phyloP scores from a whole-genome alignment of 2,797 vertebrate species.

The Macroramphosus scolopax region DNA sequence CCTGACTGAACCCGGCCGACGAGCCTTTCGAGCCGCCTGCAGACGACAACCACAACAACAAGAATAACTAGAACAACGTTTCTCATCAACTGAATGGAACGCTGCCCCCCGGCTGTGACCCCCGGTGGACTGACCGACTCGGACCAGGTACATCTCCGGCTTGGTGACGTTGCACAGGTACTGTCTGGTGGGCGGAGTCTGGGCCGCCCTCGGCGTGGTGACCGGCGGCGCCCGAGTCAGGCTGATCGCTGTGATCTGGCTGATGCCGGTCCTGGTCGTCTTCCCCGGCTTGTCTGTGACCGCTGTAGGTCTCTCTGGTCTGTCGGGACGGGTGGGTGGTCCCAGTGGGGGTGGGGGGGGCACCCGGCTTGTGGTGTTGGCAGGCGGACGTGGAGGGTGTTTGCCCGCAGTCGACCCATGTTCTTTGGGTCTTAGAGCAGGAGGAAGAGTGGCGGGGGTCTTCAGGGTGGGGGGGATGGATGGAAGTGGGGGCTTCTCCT shows the following conservation, averaged over 20 bases:
- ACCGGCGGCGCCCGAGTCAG: constrained; percentile 61
- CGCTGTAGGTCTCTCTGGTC: constrained; percentile 34
- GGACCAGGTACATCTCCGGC: constrained; percentile 87
- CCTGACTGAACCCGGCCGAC: constrained; percentile 81
- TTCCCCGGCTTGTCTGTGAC: constrained; percentile 34
- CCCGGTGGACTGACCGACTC: constrained; percentile 81
- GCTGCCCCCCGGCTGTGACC: constrained; percentile 2
- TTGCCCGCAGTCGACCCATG: constrained; percentile 7
- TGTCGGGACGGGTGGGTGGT: constrained; percentile 32
- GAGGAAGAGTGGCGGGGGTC: constrained; percentile 28
- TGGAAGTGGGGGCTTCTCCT: constrained; percentile 54
- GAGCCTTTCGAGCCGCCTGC: constrained; percentile 85
- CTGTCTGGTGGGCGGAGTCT: constrained; percentile 75
- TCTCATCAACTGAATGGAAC: neutral
- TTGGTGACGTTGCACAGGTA: constrained; percentile 89
- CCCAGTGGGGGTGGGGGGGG: constrained; percentile 34
- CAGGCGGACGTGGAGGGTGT: constrained; percentile 14
- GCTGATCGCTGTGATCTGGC: constrained; percentile 54
- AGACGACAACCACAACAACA: constrained; percentile 8
- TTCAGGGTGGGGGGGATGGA: constrained; percentile 35
- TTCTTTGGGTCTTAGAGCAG: constrained; percentile 46
- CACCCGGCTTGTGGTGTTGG: constrained; percentile 45
- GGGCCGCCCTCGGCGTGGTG: constrained; percentile 70
- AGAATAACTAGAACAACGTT: too few species aligned
- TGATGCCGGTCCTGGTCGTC: constrained; percentile 35